These are phyloP conservation scores for Laticauda colubrina DNA, from an alignment of 2,113 vertebrate species.

Conservation along the genomic window DNA sequence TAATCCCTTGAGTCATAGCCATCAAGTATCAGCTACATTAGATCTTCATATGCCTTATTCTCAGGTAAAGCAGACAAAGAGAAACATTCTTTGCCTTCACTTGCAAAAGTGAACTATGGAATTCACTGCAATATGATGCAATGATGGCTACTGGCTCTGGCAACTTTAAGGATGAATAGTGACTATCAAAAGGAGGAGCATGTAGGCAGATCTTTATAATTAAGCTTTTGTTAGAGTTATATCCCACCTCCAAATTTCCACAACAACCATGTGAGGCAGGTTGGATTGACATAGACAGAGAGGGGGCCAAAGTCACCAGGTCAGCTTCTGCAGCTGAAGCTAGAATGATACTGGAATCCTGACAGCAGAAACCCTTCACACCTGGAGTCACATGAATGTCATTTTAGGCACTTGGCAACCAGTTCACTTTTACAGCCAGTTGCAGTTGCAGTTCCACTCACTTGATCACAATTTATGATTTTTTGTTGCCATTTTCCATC, in stretches of 20 bases:
- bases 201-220: background rate
- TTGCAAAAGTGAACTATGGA: background rate
- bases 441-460: background rate
- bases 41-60: background rate
- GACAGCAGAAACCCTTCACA: background rate
- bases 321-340: background rate
- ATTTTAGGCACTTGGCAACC: background rate
- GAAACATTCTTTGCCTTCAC: background rate
- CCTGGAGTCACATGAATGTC: background rate
- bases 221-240: background rate
- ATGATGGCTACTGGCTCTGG: background rate
- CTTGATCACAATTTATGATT: background rate
- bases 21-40: background rate
- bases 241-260: background rate
- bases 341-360: background rate
- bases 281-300: background rate
- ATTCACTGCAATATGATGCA: background rate
- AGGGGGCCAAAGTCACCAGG: background rate
- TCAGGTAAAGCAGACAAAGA: background rate
- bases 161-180: too few relatives aligned
- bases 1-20: background rate
- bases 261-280: background rate
- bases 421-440: background rate
- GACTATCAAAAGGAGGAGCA: background rate
- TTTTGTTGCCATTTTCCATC: background rate